phyloP scores from a whole-genome alignment of 1,140 invertebrate genomes.

The Rhopalosiphum padi region DNA sequence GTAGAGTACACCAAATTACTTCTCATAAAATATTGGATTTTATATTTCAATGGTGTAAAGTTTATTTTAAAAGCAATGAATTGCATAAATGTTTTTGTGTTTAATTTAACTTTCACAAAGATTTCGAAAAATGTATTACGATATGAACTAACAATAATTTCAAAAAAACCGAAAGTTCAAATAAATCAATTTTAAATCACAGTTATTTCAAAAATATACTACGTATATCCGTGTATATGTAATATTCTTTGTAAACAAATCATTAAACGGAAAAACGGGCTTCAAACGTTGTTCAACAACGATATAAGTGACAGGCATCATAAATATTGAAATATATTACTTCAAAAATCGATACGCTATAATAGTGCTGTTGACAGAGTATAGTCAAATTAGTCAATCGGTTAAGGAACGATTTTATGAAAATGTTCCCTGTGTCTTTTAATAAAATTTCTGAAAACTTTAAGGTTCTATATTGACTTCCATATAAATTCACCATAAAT shows the following conservation, averaged over 20 bases:
- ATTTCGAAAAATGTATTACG: background rate
- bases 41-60: background rate
- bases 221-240: background rate
- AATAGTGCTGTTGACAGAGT: background rate
- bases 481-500: background rate
- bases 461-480: background rate
- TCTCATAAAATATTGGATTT: background rate
- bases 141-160: background rate
- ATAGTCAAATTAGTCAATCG: background rate
- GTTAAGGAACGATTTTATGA: background rate
- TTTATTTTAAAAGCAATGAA: background rate
- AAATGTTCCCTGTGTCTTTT: background rate
- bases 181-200: conserved; percentile 4
- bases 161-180: background rate
- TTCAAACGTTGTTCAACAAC: background rate
- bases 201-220: background rate
- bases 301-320: background rate
- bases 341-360: background rate
- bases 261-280: background rate
- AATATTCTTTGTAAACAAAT: background rate
- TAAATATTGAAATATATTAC: conserved; percentile 20
- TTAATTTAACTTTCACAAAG: background rate
- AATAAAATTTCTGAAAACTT: background rate
- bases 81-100: background rate
- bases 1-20: background rate